Percentiles rank a stretch among this genome's conserved stretches.
phyloP scores from a whole-genome alignment of 2,888 invertebrate species.

The Fragum fragum region DNA sequence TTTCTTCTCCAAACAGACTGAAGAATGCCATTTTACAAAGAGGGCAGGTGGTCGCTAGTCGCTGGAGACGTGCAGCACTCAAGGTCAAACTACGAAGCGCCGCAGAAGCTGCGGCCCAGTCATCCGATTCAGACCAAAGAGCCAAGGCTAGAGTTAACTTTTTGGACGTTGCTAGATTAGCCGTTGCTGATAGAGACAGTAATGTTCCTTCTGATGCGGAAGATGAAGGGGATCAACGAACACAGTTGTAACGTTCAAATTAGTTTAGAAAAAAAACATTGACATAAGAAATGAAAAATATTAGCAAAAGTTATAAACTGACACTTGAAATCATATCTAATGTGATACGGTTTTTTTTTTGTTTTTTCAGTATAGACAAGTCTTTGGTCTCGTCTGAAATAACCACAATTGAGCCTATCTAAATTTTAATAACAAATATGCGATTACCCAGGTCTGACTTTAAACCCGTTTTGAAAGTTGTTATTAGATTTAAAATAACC shows the following conservation, averaged over 20 bases:
- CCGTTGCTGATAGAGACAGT: constrained; percentile 50
- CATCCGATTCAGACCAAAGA: not conserved
- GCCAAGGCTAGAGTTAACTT: constrained; percentile 39
- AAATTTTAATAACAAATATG: no score
- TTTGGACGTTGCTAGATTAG: constrained; percentile 50
- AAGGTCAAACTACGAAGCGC: constrained; percentile 38
- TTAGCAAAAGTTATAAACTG: no score
- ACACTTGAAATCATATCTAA: no score
- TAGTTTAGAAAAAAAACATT: no score
- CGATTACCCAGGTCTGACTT: no score
- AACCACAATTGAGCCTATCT: no score
- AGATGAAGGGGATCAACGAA: constrained; percentile 18
- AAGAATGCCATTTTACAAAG: constrained; percentile 58
- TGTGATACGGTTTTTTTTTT: no score
- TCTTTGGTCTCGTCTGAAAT: no score
- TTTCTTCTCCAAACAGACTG: constrained; percentile 31
- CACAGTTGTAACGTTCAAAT: constrained; percentile 5
- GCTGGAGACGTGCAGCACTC: constrained; percentile 47
- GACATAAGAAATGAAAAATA: no score
- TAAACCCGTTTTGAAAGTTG: no score
- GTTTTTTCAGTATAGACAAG: no score
- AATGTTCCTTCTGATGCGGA: constrained; percentile 47
- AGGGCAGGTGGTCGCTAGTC: constrained; percentile 49
- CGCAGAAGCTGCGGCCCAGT: not conserved
- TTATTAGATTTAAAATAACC: no score